Evolutionary conservation across 2,888 invertebrate genomes (phyloP), one percentile per base, ranked within the genome.

Genomic region (Polietes domitor): DNA sequence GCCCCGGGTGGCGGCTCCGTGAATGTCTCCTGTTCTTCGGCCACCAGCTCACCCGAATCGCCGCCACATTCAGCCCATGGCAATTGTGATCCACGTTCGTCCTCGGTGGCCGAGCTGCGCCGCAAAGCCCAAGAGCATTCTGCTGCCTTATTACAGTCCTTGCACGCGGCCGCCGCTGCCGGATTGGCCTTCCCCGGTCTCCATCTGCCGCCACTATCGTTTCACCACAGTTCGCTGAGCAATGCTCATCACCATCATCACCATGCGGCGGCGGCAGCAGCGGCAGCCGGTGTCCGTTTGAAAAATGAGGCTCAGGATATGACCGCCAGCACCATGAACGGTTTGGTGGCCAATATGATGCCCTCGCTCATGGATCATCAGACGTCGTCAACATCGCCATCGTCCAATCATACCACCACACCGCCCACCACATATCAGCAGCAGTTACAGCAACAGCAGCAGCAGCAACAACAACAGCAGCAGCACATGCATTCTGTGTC

Each of bases 121-220:
- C 94, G 98, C 75, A 98, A 98, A 91, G 98, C 98, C 0, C 97
- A 98, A 92, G 98, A 98, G 90, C 98, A 98, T 92, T 97, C 98
- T 0, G 98, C 98, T 0, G 98, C 98, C 0, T 92, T 97, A 26
- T 92, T 96, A 73, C 96, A 96, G 90, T 95, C 95, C 47, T 92
- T 96, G 68, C 96, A 96, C 87, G 87, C 92, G 91, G 90, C 92
- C 92, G 91, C 95, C 92, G 87, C 94, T 91, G 86, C 91, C 85
- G 88, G 92, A 0, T 89, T 89, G 88, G 93, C 87, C 80, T 93
- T 88, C 90, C 94, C 90, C 63, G 93, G 93, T 80, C 84, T 93
- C 85, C 92, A 93, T 88, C 89, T 93, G 90, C 91, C 93, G 85
- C 91, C 93, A 63, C 88, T 93, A 21, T 92, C 93, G 7, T 90